Evolutionary conservation across 2,888 invertebrate species (phyloP).

Genomic region (Dimorphilus gyrociliatus): DNA sequence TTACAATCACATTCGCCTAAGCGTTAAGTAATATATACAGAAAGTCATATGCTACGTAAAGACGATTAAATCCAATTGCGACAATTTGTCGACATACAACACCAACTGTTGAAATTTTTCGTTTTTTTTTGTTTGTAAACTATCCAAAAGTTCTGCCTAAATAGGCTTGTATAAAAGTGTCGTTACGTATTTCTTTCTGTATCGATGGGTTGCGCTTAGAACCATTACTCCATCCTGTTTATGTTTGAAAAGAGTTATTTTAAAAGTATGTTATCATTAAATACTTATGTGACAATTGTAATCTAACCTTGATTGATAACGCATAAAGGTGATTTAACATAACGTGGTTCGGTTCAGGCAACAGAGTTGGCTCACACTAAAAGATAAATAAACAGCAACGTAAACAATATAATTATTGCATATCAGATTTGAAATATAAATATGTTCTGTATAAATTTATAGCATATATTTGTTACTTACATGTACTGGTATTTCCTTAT

Average conservation of each 20-base stretch:
- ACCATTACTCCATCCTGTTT: slow-evolving; percentile 90
- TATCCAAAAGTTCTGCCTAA: too few species aligned
- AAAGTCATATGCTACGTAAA: too few species aligned
- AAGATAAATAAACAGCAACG: slow-evolving; percentile 24
- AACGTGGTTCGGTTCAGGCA: slow-evolving; percentile 99
- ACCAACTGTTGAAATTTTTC: too few species aligned
- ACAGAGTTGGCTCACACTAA: slow-evolving; percentile 89
- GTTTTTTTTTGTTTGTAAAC: too few species aligned
- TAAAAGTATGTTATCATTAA: neutral
- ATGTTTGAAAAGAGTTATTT: neutral
- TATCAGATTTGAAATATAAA: too few species aligned
- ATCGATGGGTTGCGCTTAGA: slow-evolving; percentile 89
- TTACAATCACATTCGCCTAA: too few species aligned
- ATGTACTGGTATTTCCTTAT: slow-evolving; percentile 75
- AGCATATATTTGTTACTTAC: too few species aligned
- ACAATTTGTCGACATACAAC: too few species aligned
- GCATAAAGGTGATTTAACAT: slow-evolving; percentile 99
- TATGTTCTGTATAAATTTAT: too few species aligned
- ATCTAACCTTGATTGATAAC: slow-evolving; percentile 73
- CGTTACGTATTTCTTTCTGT: slow-evolving; percentile 97
- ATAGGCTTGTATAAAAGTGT: slow-evolving; percentile 96
- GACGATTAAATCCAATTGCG: too few species aligned
- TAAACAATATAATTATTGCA: neutral
- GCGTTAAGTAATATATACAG: too few species aligned
- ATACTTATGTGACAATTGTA: neutral